Evolutionary conservation across 2,113 vertebrate genomes (phyloP).

Genomic region (Callocephalon fimbriatum): DNA sequence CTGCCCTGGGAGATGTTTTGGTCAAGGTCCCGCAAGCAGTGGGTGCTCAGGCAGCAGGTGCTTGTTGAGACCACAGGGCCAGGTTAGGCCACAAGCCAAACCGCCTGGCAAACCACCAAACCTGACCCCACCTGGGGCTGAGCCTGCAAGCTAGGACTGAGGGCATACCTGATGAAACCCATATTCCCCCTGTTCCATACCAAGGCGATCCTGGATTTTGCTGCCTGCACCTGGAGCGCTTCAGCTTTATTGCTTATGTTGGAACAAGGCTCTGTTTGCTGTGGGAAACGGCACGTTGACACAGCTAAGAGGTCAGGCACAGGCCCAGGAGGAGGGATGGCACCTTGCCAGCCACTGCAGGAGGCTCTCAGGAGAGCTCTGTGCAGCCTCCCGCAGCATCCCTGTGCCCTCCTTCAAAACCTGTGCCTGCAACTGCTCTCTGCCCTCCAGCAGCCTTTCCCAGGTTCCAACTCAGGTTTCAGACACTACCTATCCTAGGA

Average conservation of each 20-base stretch:
- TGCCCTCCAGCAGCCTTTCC: neutral
- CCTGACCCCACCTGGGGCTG: neutral
- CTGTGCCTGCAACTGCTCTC: rapidly evolving
- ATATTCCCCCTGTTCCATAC: rapidly evolving
- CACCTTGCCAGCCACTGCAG: neutral
- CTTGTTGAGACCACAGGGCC: neutral
- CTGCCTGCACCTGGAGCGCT: neutral
- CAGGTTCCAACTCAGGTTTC: neutral
- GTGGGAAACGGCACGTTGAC: neutral
- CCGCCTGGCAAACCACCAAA: neutral
- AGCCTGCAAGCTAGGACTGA: neutral
- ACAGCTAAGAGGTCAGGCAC: neutral
- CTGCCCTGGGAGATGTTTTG: neutral
- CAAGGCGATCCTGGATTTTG: neutral
- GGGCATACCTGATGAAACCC: neutral
- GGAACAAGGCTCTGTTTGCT: neutral
- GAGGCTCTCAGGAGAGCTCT: neutral
- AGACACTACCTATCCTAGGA: neutral
- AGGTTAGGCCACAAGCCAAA: neutral
- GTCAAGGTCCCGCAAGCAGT: rapidly evolving
- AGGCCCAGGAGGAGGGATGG: neutral
- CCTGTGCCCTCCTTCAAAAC: neutral
- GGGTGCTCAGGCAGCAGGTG: rapidly evolving
- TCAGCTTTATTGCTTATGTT: neutral
- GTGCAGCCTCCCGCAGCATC: neutral